Base-by-base conservation (phyloP, 2,888 invertebrate genomes). In the Osmoderma eremita region DNA sequence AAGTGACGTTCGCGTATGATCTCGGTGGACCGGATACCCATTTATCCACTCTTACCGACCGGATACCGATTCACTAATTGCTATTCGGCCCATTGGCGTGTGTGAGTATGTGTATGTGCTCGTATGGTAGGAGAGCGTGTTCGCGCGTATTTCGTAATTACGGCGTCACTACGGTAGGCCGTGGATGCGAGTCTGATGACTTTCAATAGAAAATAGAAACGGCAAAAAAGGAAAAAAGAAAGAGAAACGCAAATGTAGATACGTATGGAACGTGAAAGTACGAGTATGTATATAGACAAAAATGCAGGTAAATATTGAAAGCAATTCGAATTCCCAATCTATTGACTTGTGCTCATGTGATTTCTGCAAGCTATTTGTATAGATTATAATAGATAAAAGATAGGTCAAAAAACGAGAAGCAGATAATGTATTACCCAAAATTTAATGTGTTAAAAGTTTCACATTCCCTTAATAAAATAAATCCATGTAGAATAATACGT, bases 1-100 rank as follows among this genome's bases (percentile, higher is more conserved):
- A 72, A 74, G 73, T 73, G 74, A 73, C 75, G 73, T 72, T 75
- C 70, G 71, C 72, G 72, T 72, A 75, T 74, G 75, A 75, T 75
- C 73, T 71, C 72, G 63, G 70, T 69, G 72, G 71, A 71, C 69
- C 73, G 70, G 69, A 71, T 73, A 67, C 68, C 69, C 71, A 73
- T 75, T 75, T 72, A 75, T 74, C 72, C 17, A 75, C 53, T 58
- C 42, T 61, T 39, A 45, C 22, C 13, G 24, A 17, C 22, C 13
- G 22, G 22, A 38, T n/a, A 62, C 10, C 62, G 63, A 42, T 63
- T 42, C 51, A 24, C 53, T 63, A 63, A 63, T 63, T 63, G 38
- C 50, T 39, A 39, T 49, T 51, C 42, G 42, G 17, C 30, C 18
- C 10, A 30, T 30, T 10, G 8, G 6, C 30, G 10, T 30, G 30